Evolutionary conservation across 2,888 invertebrate species (phyloP).

Genomic region (Hemistola chrysoprasaria): DNA sequence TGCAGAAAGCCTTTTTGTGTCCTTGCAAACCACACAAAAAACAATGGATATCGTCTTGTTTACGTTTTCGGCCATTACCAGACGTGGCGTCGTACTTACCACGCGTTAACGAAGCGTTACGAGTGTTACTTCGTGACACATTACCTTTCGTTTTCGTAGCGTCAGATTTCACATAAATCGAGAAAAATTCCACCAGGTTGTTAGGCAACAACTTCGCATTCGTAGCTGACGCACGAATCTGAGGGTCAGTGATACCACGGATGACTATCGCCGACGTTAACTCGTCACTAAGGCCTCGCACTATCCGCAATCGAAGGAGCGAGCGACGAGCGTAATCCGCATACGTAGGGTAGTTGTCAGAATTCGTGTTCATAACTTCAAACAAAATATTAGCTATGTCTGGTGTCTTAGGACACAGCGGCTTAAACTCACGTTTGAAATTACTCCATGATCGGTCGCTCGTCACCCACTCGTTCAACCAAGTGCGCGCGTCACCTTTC

Average conservation of each 20-base stretch:
- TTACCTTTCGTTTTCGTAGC: too few relatives aligned
- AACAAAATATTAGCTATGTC: conserved; percentile 16
- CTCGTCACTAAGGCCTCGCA: conserved; percentile 4
- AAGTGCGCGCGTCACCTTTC: conserved; percentile 16
- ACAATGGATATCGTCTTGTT: too few relatives aligned
- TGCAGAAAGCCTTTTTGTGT: too few relatives aligned
- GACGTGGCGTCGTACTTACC: too few relatives aligned
- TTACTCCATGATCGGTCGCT: conserved; percentile 20
- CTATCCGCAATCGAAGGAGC: conserved; percentile 5
- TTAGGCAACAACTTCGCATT: conserved; percentile 4
- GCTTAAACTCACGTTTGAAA: conserved; percentile 16
- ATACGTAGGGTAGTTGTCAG: conserved; percentile 14
- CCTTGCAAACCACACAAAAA: too few relatives aligned
- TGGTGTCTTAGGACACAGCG: conserved; percentile 6
- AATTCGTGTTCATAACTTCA: conserved; percentile 14
- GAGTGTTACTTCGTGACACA: too few relatives aligned
- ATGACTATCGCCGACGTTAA: not conserved
- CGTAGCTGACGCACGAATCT: conserved; percentile 4
- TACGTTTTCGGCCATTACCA: too few relatives aligned
- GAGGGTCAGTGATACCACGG: conserved; percentile 4
- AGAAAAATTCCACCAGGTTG: too few relatives aligned
- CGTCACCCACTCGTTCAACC: conserved; percentile 20
- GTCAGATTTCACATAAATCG: too few relatives aligned
- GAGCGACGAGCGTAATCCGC: too few relatives aligned
- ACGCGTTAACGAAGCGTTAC: too few relatives aligned